Evolutionary conservation across 30 jellyfish, hydroid and myxozoan species (phyloP).

Genomic region (Catostylus mosaicus): DNA sequence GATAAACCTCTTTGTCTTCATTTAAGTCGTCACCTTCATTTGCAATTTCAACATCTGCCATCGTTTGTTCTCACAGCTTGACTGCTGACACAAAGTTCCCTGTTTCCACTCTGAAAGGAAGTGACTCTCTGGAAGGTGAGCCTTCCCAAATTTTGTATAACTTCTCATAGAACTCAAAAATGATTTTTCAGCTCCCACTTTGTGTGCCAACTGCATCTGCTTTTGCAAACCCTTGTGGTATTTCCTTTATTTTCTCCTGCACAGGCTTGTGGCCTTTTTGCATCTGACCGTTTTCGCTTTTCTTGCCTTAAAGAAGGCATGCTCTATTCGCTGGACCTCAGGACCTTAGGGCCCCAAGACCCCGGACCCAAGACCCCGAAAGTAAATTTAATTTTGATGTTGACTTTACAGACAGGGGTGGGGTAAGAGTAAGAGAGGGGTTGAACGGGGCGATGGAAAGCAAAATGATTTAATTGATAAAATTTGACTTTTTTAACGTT

Average conservation of each 20-base stretch:
- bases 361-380: too few species aligned
- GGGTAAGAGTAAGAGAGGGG: too few species aligned
- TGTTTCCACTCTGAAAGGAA: slow-evolving; percentile 26
- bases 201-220: slow-evolving; percentile 53
- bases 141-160: slow-evolving; percentile 47
- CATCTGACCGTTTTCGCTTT: not conserved
- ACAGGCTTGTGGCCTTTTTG: slow-evolving; percentile 38
- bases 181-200: slow-evolving; percentile 63
- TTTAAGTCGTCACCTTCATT: not conserved
- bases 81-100: slow-evolving; percentile 13
- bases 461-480: too few species aligned
- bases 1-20: not conserved
- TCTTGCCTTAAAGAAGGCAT: too few species aligned
- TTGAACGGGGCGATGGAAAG: too few species aligned
- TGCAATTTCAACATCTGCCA: not conserved
- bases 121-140: slow-evolving; percentile 50
- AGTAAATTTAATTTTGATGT: too few species aligned
- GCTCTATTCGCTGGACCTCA: too few species aligned
- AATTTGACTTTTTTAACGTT: too few species aligned
- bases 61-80: not conserved
- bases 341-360: too few species aligned
- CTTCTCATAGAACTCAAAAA: slow-evolving; percentile 38
- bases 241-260: slow-evolving; percentile 60
- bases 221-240: slow-evolving; percentile 47
- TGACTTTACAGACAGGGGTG: too few species aligned